Evolutionary conservation across 2,888 invertebrate species (phyloP), one percentile per base, ranked within the genome.

Genomic region (Euphydryas editha): DNA sequence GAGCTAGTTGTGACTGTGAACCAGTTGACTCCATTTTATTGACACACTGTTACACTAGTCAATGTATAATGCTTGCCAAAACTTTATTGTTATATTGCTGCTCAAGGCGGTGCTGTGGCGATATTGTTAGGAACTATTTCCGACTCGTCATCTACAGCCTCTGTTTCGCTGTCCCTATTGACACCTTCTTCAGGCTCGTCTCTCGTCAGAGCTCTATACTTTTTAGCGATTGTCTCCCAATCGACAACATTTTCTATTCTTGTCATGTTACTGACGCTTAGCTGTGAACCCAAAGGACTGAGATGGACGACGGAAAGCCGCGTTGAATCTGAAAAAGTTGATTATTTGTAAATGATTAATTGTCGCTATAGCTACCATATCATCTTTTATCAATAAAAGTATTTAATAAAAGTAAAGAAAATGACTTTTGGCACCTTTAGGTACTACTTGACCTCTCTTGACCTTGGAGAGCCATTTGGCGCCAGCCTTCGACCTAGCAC

Each of bases 201-300:
- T 58, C 93, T 84, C 87, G 84, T 93, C 11, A 98, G 90, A 0
- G 96, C 96, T 20, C 97, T 93, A 84, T 98, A 98, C 82, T 97
- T 98, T 89, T 96, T 96, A 21, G 98, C 96, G 67, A 98, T 98
- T 2, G 95, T 93, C 78, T 97, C 97, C 98, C 98, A 98, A 84
- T 98, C 98, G 1, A 97, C 97, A 8, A 98, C 97, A 79, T 96
- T 97, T 83, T 98, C 98, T 74, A 98, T 97, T 75, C 97, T 94
- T 56, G 95, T 96, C 59, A 95, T 95, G 73, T 95, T 95, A 79
- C 94, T 95, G 88, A 97, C 96, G 80, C 97, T 97, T 72, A 97
- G 87, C 83, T 97, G 97, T 0, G 97, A 97, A 36, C 97, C 97
- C 15, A 97, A 87, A 0, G 97, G 97, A 81, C 97, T 97, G 63